A percentile compares a stretch with the other conserved stretches of the same genome.
Conservation (phyloP, 2,113 vertebrate species). For the Suncus etruscus region DNA sequence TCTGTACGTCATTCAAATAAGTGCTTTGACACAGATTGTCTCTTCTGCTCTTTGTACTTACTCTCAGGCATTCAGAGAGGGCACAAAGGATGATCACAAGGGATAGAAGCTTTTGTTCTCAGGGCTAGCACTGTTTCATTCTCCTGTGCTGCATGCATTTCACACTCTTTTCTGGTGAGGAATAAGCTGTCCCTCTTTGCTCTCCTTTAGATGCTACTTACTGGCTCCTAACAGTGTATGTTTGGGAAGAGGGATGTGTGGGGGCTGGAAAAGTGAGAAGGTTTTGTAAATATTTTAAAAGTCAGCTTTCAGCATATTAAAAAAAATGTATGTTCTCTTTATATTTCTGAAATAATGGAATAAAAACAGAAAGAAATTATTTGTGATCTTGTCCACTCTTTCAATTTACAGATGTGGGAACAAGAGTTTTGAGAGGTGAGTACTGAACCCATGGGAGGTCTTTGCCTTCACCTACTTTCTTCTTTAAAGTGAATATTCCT, state of each 20-base stretch:
- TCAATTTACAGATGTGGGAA: neutral
- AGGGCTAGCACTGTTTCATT: neutral
- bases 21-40: neutral
- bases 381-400: neutral
- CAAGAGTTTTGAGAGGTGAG: neutral
- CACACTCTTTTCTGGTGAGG: neutral
- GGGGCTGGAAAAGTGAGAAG: neutral
- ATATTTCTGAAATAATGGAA: neutral
- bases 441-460: neutral
- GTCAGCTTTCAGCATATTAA: neutral
- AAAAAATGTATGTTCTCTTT: neutral
- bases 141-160: neutral
- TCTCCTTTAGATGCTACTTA: neutral
- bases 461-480: neutral
- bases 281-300: neutral
- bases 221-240: neutral
- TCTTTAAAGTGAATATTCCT: neutral
- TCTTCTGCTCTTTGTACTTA: neutral
- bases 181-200: neutral
- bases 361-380: neutral
- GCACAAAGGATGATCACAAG: neutral
- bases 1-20: neutral
- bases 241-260: too few species aligned
- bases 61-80: slow-evolving; percentile 8
- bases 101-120: neutral